Conservation (phyloP, 2,797 vertebrate species). For the Enteromius anoplus region DNA sequence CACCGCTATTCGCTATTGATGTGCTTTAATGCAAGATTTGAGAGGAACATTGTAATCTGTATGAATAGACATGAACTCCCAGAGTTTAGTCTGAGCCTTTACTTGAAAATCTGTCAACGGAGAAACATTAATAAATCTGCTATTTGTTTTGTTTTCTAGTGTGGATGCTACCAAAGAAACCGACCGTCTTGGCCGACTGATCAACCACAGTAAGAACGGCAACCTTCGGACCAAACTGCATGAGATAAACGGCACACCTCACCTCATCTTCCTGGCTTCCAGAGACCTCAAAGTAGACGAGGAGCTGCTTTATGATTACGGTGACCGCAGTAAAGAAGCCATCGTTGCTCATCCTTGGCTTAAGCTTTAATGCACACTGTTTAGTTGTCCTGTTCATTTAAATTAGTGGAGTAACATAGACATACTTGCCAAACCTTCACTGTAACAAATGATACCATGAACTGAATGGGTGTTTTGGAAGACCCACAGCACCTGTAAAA, state of each 20-base stretch:
- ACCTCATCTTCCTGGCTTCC: slow-evolving; percentile 92
- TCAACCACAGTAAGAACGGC: slow-evolving; percentile 95
- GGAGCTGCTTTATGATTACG: slow-evolving; percentile 94
- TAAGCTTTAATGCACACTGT: slow-evolving; percentile 75
- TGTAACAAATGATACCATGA: neutral
- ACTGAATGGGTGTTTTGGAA: neutral
- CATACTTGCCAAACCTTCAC: neutral
- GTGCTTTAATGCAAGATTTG: neutral
- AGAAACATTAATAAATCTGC: neutral
- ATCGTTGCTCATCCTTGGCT: slow-evolving; percentile 93
- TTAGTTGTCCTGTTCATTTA: neutral
- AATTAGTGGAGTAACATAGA: neutral
- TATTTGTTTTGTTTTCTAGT: slow-evolving; percentile 68
- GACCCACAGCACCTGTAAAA: neutral
- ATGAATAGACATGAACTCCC: too few relatives aligned
- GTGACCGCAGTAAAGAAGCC: slow-evolving; percentile 90
- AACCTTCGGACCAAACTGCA: slow-evolving; percentile 95
- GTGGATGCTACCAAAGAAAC: slow-evolving; percentile 93
- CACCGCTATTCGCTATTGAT: too few relatives aligned
- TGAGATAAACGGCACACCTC: slow-evolving; percentile 83
- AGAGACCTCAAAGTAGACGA: slow-evolving; percentile 85
- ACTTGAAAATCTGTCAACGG: neutral
- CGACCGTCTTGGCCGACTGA: slow-evolving; percentile 84
- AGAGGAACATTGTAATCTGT: too few relatives aligned
- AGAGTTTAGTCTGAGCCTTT: too few relatives aligned